Evolutionary conservation across 2,888 invertebrate genomes (phyloP).

Genomic region (Merodon equestris): DNA sequence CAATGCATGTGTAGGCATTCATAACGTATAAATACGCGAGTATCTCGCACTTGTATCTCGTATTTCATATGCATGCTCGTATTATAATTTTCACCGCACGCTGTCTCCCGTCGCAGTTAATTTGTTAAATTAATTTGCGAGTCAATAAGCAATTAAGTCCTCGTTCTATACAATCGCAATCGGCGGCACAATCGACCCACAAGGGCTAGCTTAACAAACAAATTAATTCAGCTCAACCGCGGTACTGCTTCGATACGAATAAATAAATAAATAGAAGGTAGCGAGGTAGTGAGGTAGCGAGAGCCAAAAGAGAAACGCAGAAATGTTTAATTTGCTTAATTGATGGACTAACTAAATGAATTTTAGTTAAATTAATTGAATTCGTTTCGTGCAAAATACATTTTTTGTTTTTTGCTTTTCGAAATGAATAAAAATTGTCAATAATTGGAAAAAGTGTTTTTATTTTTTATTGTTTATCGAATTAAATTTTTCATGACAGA

Average conservation of each 20-base stretch:
- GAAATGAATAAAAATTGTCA: no score
- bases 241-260: not conserved
- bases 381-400: slow-evolving; percentile 1
- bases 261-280: no score
- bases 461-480: no score
- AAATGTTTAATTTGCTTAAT: slow-evolving; percentile 55
- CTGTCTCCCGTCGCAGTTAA: slow-evolving; percentile 32
- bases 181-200: not conserved
- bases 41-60: no score
- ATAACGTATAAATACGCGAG: no score
- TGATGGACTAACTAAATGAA: slow-evolving; percentile 45
- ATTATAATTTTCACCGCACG: not conserved
- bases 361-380: slow-evolving; percentile 51
- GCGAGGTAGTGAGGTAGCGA: no score
- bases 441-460: no score
- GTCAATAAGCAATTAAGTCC: slow-evolving; percentile 59
- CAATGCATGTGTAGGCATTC: no score
- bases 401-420: no score
- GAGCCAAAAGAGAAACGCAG: not conserved
- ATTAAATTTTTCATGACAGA: no score
- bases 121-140: slow-evolving; percentile 64
- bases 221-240: not conserved
- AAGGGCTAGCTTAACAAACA: slow-evolving; percentile 16
- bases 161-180: slow-evolving; percentile 3
- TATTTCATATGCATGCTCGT: no score